These are phyloP conservation scores for Caenorhabditis sulstoni DNA, from an alignment of 2,888 invertebrate genomes.

Conservation along the genomic window DNA sequence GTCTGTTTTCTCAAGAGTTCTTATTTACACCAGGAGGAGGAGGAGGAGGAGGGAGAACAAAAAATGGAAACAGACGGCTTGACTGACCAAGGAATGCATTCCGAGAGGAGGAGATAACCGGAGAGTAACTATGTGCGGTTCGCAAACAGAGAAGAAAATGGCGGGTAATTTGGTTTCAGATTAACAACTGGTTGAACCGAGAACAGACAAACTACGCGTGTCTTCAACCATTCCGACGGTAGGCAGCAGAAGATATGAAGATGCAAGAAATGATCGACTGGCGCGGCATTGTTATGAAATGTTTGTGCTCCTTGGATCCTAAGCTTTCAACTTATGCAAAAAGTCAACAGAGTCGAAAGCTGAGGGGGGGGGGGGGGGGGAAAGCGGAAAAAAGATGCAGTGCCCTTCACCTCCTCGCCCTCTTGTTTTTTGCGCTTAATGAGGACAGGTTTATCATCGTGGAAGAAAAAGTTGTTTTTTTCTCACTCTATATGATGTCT, in stretches of 20 bases:
- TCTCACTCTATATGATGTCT: neutral
- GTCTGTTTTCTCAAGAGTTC: conserved; percentile 7
- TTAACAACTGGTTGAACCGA: conserved; percentile 41
- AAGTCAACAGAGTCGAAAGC: conserved; percentile 34
- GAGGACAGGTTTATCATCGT: conserved; percentile 46
- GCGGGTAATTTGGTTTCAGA: conserved; percentile 38
- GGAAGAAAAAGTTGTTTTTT: conserved; percentile 11
- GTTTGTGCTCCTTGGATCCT: conserved; percentile 29
- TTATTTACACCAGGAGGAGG: neutral
- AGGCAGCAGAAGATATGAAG: neutral
- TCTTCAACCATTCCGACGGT: neutral
- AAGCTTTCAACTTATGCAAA: conserved; percentile 45
- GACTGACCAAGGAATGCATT: no score
- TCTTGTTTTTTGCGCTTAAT: conserved; percentile 55
- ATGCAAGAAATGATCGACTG: neutral
- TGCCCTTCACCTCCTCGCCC: conserved; percentile 19
- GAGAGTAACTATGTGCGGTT: neutral
- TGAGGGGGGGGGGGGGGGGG: neutral
- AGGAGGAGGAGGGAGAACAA: neutral
- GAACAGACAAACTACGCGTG: conserved; percentile 4
- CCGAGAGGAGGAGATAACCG: neutral
- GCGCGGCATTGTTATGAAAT: conserved; percentile 15
- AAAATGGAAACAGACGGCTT: neutral
- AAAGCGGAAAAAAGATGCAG: conserved; percentile 29
- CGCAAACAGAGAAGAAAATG: conserved; percentile 25